Evolutionary conservation across 2,888 invertebrate species (phyloP).

Genomic region (Corbicula japonica): DNA sequence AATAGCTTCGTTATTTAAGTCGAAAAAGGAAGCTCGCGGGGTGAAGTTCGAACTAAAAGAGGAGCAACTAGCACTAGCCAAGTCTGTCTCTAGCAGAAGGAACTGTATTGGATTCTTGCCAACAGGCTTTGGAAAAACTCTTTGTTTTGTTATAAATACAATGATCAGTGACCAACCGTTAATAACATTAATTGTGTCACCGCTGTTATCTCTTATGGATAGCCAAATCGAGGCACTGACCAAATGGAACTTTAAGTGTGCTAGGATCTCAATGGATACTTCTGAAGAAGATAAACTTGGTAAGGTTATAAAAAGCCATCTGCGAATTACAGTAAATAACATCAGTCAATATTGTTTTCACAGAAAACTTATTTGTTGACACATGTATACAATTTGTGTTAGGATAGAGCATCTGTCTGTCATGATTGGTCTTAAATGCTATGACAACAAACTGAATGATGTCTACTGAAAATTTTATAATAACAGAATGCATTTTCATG

Average conservation of each 20-base stretch:
- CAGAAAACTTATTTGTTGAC: too few species aligned
- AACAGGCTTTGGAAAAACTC: conserved; percentile 41
- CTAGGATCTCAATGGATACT: conserved; percentile 1
- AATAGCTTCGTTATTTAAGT: too few species aligned
- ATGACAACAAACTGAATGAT: too few species aligned
- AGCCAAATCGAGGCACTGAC: conserved; percentile 1
- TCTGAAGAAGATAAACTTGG: background rate
- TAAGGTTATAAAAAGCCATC: too few species aligned
- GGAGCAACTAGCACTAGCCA: conserved; percentile 26
- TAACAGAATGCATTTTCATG: too few species aligned
- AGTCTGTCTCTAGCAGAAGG: conserved; percentile 4
- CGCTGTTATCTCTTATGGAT: conserved; percentile 25
- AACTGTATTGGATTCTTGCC: conserved; percentile 38
- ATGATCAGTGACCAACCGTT: background rate
- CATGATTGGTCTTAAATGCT: too few species aligned
- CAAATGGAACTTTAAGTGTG: conserved; percentile 7
- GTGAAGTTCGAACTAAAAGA: conserved; percentile 26
- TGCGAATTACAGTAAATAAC: background rate
- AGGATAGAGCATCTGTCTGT: too few species aligned
- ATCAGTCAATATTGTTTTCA: too few species aligned
- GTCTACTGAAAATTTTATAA: too few species aligned
- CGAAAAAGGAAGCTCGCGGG: too few species aligned
- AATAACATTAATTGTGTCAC: conserved; percentile 28
- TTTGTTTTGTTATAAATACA: conserved; percentile 22
- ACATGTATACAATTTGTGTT: too few species aligned